Evolutionary conservation across 2,113 vertebrate species (phyloP), one percentile per base, ranked within the genome.

Genomic region (Pachycephala philippinensis): DNA sequence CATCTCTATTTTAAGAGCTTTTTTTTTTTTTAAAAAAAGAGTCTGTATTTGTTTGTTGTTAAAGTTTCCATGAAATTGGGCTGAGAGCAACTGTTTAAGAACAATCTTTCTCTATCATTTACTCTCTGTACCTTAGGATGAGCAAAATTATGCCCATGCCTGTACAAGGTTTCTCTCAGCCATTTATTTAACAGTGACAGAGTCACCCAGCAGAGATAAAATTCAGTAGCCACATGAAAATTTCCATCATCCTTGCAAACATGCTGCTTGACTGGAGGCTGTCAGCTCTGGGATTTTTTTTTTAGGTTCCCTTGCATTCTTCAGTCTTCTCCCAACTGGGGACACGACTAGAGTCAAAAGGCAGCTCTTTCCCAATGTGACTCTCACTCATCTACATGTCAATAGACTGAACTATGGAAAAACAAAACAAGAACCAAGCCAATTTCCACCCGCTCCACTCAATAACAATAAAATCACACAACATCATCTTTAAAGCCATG

Each of bases 51-150:
- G 42, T 95, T 63, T 60, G 39, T 56, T 96, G 83, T 66, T 93
- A 49, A 94, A 94, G 88, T 94, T 89, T 93, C 95, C 37, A 40
- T 91, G 84, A 96, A 94, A 91, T 39, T 47, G 37, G 90, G 54
- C n/a, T n/a, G 76, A 72, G 35, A 45, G 69, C 80, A 87, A 77
- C 91, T 84, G 16, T 89, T 94, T 39, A 78, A 90, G 77, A 96
- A 86, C 1, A 1, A 60, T 28, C 40, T 61, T 86, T 65, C 83
- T 63, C 91, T 28, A 23, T 49, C 77, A 93, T 94, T 94, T 91
- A 79, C 28, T 84, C 49, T 82, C 42, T 53, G 54, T 88, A 84
- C 60, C 57, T 87, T 64, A 35, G 53, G 22, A 72, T 31, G 61
- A 50, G 47, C 70, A 63, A 87, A 92, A 84, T 76, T 27, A 45